Evolutionary conservation across 1,140 invertebrate genomes (phyloP).

Genomic region (Drosophila busckii): DNA sequence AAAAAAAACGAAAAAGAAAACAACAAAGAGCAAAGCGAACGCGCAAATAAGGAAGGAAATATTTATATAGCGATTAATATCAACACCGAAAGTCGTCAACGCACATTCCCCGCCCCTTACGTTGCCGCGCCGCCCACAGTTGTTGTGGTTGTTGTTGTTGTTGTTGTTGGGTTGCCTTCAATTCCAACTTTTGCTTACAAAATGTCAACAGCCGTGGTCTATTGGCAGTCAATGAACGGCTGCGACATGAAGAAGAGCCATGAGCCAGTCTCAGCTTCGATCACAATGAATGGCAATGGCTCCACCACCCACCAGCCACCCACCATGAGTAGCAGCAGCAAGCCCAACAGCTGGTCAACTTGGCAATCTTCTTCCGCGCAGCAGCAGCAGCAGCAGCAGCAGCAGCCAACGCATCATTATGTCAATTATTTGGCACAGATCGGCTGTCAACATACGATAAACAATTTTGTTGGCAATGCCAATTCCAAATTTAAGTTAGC

Average conservation of each 20-base stretch:
- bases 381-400: constrained; percentile 5
- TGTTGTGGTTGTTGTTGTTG: background rate
- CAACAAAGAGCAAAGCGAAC: background rate
- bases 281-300: background rate
- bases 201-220: constrained; percentile 40
- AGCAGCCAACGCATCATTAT: constrained; percentile 21
- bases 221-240: constrained; percentile 60
- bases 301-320: background rate
- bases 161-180: background rate
- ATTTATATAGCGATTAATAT: constrained; percentile 24
- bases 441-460: constrained; percentile 58
- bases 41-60: constrained; percentile 23
- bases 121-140: background rate
- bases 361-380: background rate
- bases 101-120: background rate
- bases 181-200: background rate
- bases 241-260: constrained; percentile 5
- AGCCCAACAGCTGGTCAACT: constrained; percentile 8
- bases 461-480: constrained; percentile 20
- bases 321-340: constrained; percentile 18
- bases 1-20: background rate
- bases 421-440: constrained; percentile 64
- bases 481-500: constrained; percentile 17
- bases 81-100: background rate
- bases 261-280: background rate